Base-by-base conservation (phyloP, 53 echinoderm and acorn worm genomes). In the Echinarachnius parma region DNA sequence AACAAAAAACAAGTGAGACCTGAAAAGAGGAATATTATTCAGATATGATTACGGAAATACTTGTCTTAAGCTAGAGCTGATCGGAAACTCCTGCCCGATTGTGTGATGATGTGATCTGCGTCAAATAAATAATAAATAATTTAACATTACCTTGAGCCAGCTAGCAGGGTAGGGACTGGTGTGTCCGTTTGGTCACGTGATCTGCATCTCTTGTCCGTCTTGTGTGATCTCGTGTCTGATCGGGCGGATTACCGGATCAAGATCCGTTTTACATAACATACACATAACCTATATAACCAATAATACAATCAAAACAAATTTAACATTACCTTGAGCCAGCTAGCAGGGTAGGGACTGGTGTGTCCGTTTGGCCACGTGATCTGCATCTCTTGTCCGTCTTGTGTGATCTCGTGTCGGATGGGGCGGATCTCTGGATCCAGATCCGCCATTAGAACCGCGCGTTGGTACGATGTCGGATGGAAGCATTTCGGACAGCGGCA, bases 281-380 rank as follows among this genome's bases (percentile, higher is more conserved):
- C n/a, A n/a, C n/a, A n/a, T n/a, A n/a, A n/a, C n/a, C n/a, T n/a
- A n/a, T n/a, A n/a, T n/a, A n/a, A n/a, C n/a, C n/a, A n/a, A n/a
- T n/a, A n/a, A n/a, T n/a, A n/a, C n/a, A n/a, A n/a, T n/a, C n/a
- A n/a, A n/a, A n/a, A n/a, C n/a, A n/a, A n/a, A n/a, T n/a, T n/a
- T n/a, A n/a, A n/a, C n/a, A 28, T 19, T 35, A 72, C 72, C 42
- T 56, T 72, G 10, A 92, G 76, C 87, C 87, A 92, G 2, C 48
- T 42, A 18, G 78, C 63, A 1, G 81, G 84, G 48, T 71, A 93
- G 2, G 56, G 57, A 19, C 88, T 78, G 10, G 57, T 39, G 59
- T 93, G 86, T n/a, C 61, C 49, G 31, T 89, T 83, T 0, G 89
- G 82, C 93, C 93, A 93, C 30, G 77, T 78, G 46, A 85, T 66